These are phyloP conservation scores for Drosophila kokeensis DNA, from an alignment of 2,888 invertebrate species.

Conservation along the genomic window DNA sequence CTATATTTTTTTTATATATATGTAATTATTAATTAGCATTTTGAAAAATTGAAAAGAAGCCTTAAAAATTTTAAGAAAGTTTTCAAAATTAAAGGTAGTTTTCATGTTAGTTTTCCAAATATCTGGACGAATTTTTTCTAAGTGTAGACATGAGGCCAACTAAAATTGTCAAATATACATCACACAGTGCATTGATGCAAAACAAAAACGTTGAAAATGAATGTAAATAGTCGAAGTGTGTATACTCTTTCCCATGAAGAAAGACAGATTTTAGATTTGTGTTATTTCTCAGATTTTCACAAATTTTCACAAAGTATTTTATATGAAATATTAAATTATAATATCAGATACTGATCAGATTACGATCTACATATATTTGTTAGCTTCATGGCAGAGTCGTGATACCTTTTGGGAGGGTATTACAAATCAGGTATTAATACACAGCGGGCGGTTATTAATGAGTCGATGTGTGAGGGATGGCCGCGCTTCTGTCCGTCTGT, in stretches of 20 bases:
- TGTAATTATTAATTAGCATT: not conserved
- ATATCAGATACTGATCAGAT: not conserved
- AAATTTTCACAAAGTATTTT: too few relatives aligned
- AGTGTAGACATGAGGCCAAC: constrained; percentile 2
- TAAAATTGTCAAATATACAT: constrained; percentile 24
- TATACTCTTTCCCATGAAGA: constrained; percentile 22
- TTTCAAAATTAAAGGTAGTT: not conserved
- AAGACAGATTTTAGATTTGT: too few relatives aligned
- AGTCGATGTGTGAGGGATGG: constrained; percentile 62
- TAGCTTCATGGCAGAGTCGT: not conserved
- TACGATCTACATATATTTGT: not conserved
- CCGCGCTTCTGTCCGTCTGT: constrained; percentile 23
- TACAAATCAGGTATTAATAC: constrained; percentile 48
- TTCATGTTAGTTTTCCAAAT: not conserved
- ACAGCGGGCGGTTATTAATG: constrained; percentile 81
- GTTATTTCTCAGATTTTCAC: too few relatives aligned
- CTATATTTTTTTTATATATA: not conserved
- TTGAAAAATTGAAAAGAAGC: not conserved
- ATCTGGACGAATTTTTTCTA: not conserved
- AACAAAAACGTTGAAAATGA: not conserved
- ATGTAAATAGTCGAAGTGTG: constrained; percentile 1
- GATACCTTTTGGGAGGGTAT: constrained; percentile 10
- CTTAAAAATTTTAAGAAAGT: not conserved
- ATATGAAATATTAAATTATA: not conserved
- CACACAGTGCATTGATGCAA: not conserved